These are phyloP conservation scores for Lithophane ornitopus DNA, from an alignment of 2,888 invertebrate species.

Conservation along the genomic window DNA sequence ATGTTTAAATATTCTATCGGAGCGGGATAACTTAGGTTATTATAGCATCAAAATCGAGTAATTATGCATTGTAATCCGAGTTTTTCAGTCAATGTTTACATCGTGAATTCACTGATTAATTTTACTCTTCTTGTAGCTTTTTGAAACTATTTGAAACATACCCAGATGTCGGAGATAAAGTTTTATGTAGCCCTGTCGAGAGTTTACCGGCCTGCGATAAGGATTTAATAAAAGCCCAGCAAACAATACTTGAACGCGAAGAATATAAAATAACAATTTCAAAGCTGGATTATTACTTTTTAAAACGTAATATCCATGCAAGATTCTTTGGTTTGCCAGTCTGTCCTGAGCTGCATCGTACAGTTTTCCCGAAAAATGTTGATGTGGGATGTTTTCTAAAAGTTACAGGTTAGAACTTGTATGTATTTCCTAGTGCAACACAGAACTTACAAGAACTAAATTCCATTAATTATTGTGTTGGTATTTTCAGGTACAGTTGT, in stretches of 20 bases:
- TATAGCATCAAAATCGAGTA: slow-evolving; percentile 94
- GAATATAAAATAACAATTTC: slow-evolving; percentile 77
- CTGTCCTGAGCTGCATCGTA: slow-evolving; percentile 92
- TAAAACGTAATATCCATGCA: slow-evolving; percentile 93
- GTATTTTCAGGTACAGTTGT: slow-evolving; percentile 93
- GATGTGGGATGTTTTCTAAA: slow-evolving; percentile 94
- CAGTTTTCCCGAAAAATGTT: slow-evolving; percentile 92
- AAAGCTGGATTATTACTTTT: slow-evolving; percentile 77
- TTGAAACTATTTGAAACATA: slow-evolving; percentile 93
- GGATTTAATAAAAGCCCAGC: slow-evolving; percentile 91
- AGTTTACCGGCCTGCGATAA: slow-evolving; percentile 92
- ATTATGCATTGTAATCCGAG: slow-evolving; percentile 69
- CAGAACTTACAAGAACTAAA: not conserved
- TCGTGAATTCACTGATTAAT: not conserved
- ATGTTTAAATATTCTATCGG: slow-evolving; percentile 91
- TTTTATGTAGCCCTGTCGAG: slow-evolving; percentile 92
- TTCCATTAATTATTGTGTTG: not conserved
- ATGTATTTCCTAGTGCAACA: not conserved
- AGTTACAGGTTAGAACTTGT: slow-evolving; percentile 90
- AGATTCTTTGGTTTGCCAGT: slow-evolving; percentile 92
- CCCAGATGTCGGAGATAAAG: slow-evolving; percentile 92
- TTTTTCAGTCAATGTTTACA: slow-evolving; percentile 3
- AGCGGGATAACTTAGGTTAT: slow-evolving; percentile 91
- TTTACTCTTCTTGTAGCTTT: slow-evolving; percentile 89
- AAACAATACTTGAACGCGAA: slow-evolving; percentile 86